Evolutionary conservation across 2,113 vertebrate species (phyloP).

Genomic region (Salvelinus sp.): DNA sequence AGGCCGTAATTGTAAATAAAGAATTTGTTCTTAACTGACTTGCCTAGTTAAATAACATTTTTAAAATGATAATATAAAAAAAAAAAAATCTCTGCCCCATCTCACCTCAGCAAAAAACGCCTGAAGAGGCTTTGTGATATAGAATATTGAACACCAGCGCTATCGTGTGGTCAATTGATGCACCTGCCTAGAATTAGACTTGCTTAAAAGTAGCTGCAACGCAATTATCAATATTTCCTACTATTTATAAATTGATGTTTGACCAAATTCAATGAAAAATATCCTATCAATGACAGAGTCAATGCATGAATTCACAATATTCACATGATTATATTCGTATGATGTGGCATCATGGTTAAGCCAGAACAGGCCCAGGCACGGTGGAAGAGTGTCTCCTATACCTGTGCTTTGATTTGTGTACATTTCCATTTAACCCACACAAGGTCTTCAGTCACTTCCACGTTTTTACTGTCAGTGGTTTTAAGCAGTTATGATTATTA

Average conservation of each 20-base stretch:
- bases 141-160: not conserved
- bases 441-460: not conserved
- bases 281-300: too few species aligned
- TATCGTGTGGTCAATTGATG: not conserved
- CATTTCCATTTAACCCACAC: not conserved
- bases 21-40: too few species aligned
- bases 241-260: too few species aligned
- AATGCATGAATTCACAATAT: not conserved
- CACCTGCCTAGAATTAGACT: not conserved
- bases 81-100: too few species aligned
- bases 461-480: not conserved
- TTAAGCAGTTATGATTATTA: not conserved
- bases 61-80: too few species aligned
- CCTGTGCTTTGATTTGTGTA: not conserved
- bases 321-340: not conserved
- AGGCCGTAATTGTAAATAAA: too few species aligned
- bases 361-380: not conserved
- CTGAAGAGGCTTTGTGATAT: too few species aligned
- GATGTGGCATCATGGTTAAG: not conserved
- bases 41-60: too few species aligned
- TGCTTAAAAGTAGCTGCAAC: not conserved
- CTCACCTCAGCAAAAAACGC: too few species aligned
- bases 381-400: not conserved
- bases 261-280: too few species aligned
- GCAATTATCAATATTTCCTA: too few species aligned